These are phyloP conservation scores for Rhea pennata DNA, from an alignment of 2,113 vertebrate genomes.

Conservation along the genomic window DNA sequence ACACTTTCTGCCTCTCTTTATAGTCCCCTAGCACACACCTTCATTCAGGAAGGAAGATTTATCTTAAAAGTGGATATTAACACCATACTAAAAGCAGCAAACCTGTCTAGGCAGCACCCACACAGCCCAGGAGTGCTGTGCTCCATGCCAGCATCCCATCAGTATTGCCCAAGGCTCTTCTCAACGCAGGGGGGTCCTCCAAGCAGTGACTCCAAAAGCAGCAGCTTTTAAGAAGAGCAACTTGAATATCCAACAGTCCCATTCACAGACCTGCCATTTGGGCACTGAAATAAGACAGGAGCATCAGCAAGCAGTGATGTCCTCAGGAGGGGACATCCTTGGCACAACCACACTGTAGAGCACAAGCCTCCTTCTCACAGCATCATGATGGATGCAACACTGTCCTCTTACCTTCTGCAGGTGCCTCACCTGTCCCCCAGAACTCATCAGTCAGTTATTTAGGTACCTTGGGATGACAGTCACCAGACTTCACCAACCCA, in stretches of 20 bases:
- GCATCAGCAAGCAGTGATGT: rapidly evolving
- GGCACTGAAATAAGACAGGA: not conserved
- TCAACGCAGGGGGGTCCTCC: rapidly evolving
- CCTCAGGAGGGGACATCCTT: not conserved
- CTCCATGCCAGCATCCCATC: not conserved
- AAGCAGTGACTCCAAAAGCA: not conserved
- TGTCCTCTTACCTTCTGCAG: not conserved
- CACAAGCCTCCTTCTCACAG: not conserved
- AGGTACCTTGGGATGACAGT: too few species aligned
- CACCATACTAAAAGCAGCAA: not conserved
- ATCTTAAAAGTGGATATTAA: not conserved
- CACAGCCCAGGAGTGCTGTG: rapidly evolving
- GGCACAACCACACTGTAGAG: too few species aligned
- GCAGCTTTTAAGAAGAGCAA: not conserved
- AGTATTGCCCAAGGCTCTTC: not conserved
- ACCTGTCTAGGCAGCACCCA: not conserved
- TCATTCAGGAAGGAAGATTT: not conserved
- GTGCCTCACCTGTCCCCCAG: not conserved
- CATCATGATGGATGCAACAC: not conserved
- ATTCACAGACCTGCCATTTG: not conserved
- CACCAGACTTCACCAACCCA: not conserved
- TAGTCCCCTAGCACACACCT: not conserved
- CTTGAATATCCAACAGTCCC: not conserved
- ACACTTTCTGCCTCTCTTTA: not conserved
- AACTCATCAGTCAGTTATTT: not conserved